Evolutionary conservation across 2,888 invertebrate genomes (phyloP), one percentile per base, ranked within the genome.

Genomic region (Diaperis boleti): DNA sequence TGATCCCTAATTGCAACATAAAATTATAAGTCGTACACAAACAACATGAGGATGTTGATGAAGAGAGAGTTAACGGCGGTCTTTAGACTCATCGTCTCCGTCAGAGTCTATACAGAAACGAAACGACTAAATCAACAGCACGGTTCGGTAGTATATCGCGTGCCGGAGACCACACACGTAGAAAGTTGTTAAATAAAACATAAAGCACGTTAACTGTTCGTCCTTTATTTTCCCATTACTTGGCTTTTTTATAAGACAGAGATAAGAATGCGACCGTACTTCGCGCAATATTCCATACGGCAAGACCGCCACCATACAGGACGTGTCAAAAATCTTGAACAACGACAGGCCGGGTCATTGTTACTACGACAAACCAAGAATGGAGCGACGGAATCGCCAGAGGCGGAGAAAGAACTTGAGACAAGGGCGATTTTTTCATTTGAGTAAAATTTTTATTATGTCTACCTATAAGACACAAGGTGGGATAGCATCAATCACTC

Each of bases 171-270:
- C 80, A 80, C 80, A 80, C 80, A 80, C 79, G 76, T 77, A 69
- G 79, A 78, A 76, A 78, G 76, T 81, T 80, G 80, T 80, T 80
- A 81, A 81, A 79, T 80, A 79, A 79, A 80, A 81, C 80, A 81
- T 81, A 81, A 81, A 81, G 78, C 79, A 81, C 80, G 79, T 80
- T 78, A 78, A 79, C 76, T 76, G 76, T 77, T 76, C 72, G 72
- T 77, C 75, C 76, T 75, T 76, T 76, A 74, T 75, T 77, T 77
- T 76, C 75, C 70, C 75, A 72, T 73, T 74, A 69, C 66, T 52
- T 55, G 31, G 41, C 35, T 65, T 64, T 59, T 66, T 65, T 66
- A 64, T 29, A 54, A 49, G 68, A 66, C 63, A 61, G 57, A 67
- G 68, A 70, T 59, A 65, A 69, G 67, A 69, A 69, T 67, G 59